Evolutionary conservation across 2,888 invertebrate genomes (phyloP).

Genomic region (Schrankia costaestrigalis): DNA sequence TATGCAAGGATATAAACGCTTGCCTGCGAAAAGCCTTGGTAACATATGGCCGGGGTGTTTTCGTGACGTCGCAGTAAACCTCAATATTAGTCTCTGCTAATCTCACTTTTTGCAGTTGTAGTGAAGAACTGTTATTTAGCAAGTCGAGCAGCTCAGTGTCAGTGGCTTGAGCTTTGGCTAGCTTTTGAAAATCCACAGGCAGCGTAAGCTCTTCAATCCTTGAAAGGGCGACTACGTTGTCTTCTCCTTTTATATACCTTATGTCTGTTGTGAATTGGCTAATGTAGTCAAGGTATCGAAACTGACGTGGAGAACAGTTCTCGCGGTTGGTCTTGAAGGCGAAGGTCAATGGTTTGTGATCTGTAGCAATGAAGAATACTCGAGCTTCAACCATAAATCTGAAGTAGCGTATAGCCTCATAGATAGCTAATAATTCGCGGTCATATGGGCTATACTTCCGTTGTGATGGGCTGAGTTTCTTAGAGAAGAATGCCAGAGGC

Average conservation of each 20-base stretch:
- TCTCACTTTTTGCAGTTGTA: background rate
- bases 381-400: slow-evolving; percentile 7
- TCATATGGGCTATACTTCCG: slow-evolving; percentile 48
- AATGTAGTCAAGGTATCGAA: background rate
- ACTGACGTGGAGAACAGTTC: background rate
- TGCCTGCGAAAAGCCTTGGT: background rate
- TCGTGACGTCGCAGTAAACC: slow-evolving; percentile 1
- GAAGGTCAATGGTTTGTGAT: background rate
- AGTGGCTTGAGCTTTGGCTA: background rate
- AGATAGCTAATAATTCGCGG: slow-evolving; percentile 48
- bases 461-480: slow-evolving; percentile 39
- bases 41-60: background rate
- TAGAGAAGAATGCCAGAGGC: slow-evolving; percentile 3
- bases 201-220: background rate
- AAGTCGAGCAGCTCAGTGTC: background rate
- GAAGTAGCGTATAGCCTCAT: slow-evolving; percentile 44
- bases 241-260: background rate
- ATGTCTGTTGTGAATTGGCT: background rate
- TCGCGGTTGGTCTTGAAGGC: background rate
- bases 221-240: background rate
- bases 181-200: background rate
- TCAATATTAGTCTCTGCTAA: too few species aligned
- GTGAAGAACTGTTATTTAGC: background rate
- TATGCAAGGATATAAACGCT: slow-evolving; percentile 1
- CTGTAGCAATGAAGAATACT: background rate